phyloP scores from a whole-genome alignment of 2,888 invertebrate species.

The Apamea anceps region DNA sequence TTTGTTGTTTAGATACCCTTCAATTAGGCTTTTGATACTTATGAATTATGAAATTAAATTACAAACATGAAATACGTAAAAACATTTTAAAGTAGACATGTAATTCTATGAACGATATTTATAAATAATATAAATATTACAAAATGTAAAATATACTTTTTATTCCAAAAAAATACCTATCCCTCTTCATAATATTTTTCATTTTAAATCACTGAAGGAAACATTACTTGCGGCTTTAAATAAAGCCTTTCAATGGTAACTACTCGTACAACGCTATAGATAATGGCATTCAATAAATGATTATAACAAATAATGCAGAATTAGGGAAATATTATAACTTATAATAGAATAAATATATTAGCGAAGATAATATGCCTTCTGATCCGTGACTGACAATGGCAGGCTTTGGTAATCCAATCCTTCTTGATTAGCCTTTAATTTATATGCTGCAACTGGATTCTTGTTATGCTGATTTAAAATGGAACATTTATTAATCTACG shows the following conservation, averaged over 20 bases:
- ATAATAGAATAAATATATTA: slow-evolving; percentile 9
- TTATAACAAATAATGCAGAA: background rate
- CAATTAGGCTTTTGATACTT: slow-evolving; percentile 49
- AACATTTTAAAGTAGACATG: slow-evolving; percentile 58
- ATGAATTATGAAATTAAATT: slow-evolving; percentile 62
- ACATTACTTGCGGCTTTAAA: background rate
- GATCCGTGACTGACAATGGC: background rate
- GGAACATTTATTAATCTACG: background rate
- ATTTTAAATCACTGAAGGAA: background rate
- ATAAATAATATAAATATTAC: slow-evolving; percentile 56
- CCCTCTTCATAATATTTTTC: background rate
- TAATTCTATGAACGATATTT: slow-evolving; percentile 61
- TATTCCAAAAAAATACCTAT: slow-evolving; percentile 24
- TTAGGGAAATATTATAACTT: slow-evolving; percentile 3
- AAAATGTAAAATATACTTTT: slow-evolving; percentile 43
- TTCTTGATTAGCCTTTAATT: slow-evolving; percentile 6
- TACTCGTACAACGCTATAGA: background rate
- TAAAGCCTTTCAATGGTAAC: background rate
- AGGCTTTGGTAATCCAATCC: slow-evolving; percentile 8
- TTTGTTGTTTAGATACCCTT: slow-evolving; percentile 57
- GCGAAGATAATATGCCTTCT: background rate
- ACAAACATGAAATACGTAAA: slow-evolving; percentile 62
- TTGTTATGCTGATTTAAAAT: slow-evolving; percentile 13
- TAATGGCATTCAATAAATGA: background rate
- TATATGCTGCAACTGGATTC: background rate